Percentiles rank a stretch among this genome's conserved stretches.
phyloP scores from a whole-genome alignment of 2,113 vertebrate genomes.

The Jacana jacana region DNA sequence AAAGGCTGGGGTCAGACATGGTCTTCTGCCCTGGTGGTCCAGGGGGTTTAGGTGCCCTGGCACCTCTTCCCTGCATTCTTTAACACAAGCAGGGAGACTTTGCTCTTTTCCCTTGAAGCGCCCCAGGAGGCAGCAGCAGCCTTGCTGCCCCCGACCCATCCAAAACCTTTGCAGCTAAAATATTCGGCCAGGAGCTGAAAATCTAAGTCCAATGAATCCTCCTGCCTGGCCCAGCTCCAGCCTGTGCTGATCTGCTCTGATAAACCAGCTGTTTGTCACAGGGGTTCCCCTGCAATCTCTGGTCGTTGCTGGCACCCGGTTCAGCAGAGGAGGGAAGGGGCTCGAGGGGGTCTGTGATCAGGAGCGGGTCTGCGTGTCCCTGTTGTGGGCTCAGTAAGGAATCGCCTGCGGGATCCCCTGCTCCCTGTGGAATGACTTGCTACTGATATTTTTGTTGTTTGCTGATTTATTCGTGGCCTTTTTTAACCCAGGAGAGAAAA shows the following conservation, averaged over 20 bases:
- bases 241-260: background rate
- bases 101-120: background rate
- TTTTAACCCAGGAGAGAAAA: background rate
- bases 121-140: background rate
- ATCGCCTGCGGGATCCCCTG: background rate
- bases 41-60: background rate
- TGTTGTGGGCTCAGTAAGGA: background rate
- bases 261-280: background rate
- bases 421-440: background rate
- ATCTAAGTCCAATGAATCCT: background rate
- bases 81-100: background rate
- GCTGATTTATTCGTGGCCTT: background rate
- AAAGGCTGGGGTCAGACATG: background rate
- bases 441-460: background rate
- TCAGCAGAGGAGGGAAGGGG: background rate
- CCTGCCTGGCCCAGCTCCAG: background rate
- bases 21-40: background rate
- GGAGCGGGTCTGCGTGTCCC: background rate
- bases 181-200: background rate
- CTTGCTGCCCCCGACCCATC: background rate
- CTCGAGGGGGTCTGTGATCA: accelerated
- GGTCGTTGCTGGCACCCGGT: accelerated
- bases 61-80: background rate
- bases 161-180: background rate
- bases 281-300: background rate